Conservation (phyloP, 2,888 invertebrate genomes). For the Minunthozetes semirufus region DNA sequence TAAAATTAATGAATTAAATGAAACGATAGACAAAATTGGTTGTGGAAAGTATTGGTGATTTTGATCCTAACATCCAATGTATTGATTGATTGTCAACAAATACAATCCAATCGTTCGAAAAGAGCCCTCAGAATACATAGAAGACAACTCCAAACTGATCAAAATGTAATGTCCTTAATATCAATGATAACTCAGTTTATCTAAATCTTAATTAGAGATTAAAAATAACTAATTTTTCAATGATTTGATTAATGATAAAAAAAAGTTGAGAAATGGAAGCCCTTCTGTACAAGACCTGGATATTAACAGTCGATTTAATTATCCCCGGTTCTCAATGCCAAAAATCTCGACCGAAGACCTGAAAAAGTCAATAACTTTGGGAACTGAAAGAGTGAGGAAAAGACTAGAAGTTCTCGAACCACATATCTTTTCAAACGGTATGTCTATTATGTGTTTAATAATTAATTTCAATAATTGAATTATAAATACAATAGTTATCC, state of each 20-base stretch:
- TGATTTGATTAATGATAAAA: background rate
- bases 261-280: background rate
- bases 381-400: conserved; percentile 36
- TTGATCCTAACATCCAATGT: background rate
- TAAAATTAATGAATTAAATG: background rate
- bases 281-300: background rate
- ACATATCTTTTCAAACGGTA: conserved; percentile 40
- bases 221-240: background rate
- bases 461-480: too few relatives aligned
- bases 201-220: background rate
- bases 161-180: background rate
- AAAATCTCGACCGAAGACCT: conserved; percentile 37
- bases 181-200: background rate
- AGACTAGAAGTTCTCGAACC: conserved; percentile 39
- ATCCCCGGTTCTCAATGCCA: conserved; percentile 37
- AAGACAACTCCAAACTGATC: background rate
- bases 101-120: background rate
- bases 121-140: conserved; percentile 12
- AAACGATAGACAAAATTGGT: background rate
- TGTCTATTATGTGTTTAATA: background rate
- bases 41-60: background rate
- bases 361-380: conserved; percentile 35
- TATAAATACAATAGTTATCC: too few relatives aligned
- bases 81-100: background rate
- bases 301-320: background rate